Evolutionary conservation across 2,888 invertebrate genomes (phyloP).

Genomic region (Monoplex corrugatus): DNA sequence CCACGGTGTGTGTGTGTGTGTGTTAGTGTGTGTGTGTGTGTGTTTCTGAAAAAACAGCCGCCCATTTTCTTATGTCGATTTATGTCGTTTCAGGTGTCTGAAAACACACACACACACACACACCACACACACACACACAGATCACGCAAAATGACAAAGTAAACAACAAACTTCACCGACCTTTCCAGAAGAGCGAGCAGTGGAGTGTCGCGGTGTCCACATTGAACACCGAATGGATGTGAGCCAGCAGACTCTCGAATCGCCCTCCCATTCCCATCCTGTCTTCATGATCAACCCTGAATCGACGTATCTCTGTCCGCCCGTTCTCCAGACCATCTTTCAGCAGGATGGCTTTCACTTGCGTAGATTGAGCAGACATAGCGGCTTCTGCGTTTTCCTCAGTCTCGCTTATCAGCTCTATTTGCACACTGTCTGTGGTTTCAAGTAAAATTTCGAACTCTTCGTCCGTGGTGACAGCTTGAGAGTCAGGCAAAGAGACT

Average conservation of each 20-base stretch:
- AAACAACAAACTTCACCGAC: neutral
- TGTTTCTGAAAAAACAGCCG: no score
- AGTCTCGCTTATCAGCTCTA: neutral
- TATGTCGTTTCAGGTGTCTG: no score
- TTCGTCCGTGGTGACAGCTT: neutral
- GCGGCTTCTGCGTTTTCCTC: neutral
- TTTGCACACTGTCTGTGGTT: neutral
- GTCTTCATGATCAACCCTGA: neutral
- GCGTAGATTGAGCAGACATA: neutral
- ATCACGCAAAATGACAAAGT: no score
- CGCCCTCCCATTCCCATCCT: neutral
- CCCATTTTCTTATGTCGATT: no score
- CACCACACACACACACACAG: no score
- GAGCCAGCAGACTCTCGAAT: neutral
- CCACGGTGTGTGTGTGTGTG: no score
- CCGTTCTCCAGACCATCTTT: neutral
- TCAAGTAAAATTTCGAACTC: slow-evolving; percentile 12
- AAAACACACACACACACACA: no score
- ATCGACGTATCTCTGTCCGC: slow-evolving; percentile 15
- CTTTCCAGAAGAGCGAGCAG: slow-evolving; percentile 25
- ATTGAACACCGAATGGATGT: slow-evolving; percentile 16
- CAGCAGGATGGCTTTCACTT: slow-evolving; percentile 30
- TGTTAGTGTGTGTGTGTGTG: no score
- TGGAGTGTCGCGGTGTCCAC: neutral
- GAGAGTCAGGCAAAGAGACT: no score